Base-by-base conservation (phyloP, 1,140 invertebrate species). In the Propsilocerus akamusi region DNA sequence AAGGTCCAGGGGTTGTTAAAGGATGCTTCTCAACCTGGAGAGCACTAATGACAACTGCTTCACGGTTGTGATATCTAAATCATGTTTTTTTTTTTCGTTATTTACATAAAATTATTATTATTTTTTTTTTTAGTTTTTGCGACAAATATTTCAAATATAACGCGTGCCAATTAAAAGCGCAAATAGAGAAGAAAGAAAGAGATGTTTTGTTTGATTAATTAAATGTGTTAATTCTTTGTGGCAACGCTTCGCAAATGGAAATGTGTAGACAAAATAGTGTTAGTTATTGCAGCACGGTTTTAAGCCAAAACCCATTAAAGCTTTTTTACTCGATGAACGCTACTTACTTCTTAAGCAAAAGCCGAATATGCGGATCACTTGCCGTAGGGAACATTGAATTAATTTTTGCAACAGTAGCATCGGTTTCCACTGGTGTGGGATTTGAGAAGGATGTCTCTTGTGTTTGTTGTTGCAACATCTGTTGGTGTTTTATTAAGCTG, bases 1-100 rank as follows among this genome's bases (percentile, higher is more conserved):
- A 79, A 10, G 86, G 86, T 47, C 86, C 86, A 24, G 86, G 86
- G 47, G 84, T 87, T 41, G 80, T 83, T 52, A 91, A 78, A 51
- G 87, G 87, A 75, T 91, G 82, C 67, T 91, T 91, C 65, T 92
- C 88, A 49, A 92, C 86, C 74, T 93, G 86, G 47, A 93, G 72
- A 25, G 89, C 88, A 66, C 86, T 91, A 66, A 93, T 84, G 26
- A 93, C 89, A 56, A 93, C 80, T 53, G 88, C 87, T 70, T 91
- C 86, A 53, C 89, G 77, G 67, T 90, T 89, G 69, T 93, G 86
- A 68, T 89, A 89, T 71, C 86, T 88, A 61, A 59, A 67, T 67
- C 58, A 66, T 51, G 66, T 66, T 53, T 53, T 62, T 53, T 22
- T 24, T 47, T 25, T 20, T 20, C 17, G 24, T 25, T 34, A 37